Evolutionary conservation across 37 sponge, comb jelly and placozoan genomes (phyloP).

Genomic region (Beroe ovata): DNA sequence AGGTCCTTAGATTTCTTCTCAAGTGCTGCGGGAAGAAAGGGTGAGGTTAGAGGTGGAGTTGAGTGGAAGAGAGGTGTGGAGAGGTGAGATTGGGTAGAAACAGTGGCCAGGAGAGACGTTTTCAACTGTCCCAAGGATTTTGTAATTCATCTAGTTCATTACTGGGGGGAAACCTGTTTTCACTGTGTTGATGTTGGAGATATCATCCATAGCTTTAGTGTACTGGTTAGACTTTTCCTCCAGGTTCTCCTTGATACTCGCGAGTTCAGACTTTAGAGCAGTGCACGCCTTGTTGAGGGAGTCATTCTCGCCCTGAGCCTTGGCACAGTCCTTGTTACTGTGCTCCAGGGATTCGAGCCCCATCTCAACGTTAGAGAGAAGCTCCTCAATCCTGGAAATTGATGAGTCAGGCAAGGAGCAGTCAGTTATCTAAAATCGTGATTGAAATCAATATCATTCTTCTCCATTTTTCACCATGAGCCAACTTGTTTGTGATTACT

Average conservation of each 20-base stretch:
- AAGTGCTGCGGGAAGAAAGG: conserved; percentile 23
- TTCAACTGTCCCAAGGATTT: too few relatives aligned
- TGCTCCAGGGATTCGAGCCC: conserved; percentile 39
- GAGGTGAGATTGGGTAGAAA: too few relatives aligned
- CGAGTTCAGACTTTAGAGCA: conserved; percentile 21
- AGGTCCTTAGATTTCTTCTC: conserved; percentile 56
- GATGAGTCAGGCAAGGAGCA: too few relatives aligned
- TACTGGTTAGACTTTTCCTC: conserved; percentile 25
- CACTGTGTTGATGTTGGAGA: not conserved
- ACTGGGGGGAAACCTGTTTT: conserved; percentile 46
- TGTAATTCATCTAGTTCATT: conserved; percentile 29
- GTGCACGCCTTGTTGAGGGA: conserved; percentile 31
- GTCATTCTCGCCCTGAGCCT: not conserved
- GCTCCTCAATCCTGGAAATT: conserved; percentile 61
- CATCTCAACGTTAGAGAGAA: conserved; percentile 41
- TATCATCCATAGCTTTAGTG: conserved; percentile 53
- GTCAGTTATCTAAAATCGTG: too few relatives aligned
- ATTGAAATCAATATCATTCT: too few relatives aligned
- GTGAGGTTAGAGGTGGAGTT: too few relatives aligned
- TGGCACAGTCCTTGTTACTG: conserved; percentile 16
- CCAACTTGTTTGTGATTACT: too few relatives aligned
- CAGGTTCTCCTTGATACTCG: not conserved
- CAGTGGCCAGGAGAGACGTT: too few relatives aligned
- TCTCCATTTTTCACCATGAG: too few relatives aligned
- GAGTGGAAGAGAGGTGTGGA: too few relatives aligned